These are phyloP conservation scores for Sardinella longiceps DNA, from an alignment of 2,797 vertebrate species.

Conservation along the genomic window DNA sequence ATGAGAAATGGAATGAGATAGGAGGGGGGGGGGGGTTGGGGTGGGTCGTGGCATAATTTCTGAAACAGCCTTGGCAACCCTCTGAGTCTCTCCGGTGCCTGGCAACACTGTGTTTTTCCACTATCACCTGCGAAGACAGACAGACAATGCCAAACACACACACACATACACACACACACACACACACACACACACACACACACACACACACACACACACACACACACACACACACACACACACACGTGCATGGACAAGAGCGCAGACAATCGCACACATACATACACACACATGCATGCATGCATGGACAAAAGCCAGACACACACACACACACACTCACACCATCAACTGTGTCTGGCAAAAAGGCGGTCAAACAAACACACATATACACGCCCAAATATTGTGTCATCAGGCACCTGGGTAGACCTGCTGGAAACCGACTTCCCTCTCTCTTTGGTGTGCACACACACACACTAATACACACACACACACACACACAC, in stretches of 20 bases:
- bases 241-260: neutral
- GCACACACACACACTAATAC: neutral
- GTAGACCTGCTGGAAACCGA: neutral
- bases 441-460: neutral
- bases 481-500: neutral
- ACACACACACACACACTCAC: neutral
- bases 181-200: neutral
- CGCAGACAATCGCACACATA: neutral
- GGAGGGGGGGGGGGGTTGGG: neutral
- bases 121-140: slow-evolving; percentile 31
- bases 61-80: slow-evolving; percentile 43
- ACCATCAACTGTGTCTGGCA: neutral
- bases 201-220: neutral
- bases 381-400: neutral
- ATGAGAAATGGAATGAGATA: neutral
- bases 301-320: neutral
- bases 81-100: slow-evolving; percentile 36
- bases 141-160: slow-evolving; percentile 35
- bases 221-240: neutral
- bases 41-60: neutral
- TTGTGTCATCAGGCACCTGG: slow-evolving; percentile 1
- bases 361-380: neutral
- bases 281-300: neutral
- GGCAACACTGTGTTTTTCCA: slow-evolving; percentile 32
- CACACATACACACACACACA: slow-evolving; percentile 13